Conservation (phyloP, 2,113 vertebrate genomes). For the Pangasianodon hypophthalmus region DNA sequence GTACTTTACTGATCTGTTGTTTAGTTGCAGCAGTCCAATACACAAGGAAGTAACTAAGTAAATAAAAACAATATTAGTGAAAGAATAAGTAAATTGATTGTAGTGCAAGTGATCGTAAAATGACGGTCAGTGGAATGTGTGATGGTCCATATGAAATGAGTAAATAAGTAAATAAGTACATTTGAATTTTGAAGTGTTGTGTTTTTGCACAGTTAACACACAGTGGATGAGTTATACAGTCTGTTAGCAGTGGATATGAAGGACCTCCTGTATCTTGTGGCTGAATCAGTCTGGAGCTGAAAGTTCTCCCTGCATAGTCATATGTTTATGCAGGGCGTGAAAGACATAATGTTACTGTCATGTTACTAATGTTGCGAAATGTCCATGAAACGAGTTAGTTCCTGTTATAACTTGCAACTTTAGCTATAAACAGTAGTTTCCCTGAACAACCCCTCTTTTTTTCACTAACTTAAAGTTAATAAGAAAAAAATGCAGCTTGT, state of each 20-base stretch:
- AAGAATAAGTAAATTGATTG: not conserved
- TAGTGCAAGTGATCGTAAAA: not conserved
- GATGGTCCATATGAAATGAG: not conserved
- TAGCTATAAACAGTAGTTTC: not conserved
- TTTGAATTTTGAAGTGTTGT: not conserved
- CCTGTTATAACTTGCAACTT: not conserved
- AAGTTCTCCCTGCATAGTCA: not conserved
- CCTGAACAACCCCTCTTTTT: not conserved
- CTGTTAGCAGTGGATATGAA: not conserved
- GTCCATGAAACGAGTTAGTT: not conserved
- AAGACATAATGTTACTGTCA: not conserved
- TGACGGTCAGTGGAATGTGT: not conserved
- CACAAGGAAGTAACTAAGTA: not conserved
- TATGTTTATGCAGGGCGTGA: not conserved
- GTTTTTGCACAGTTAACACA: not conserved
- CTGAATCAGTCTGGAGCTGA: not conserved
- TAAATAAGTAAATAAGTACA: not conserved
- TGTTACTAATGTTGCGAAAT: not conserved
- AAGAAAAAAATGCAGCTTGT: slow-evolving; percentile 1
- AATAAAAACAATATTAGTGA: not conserved
- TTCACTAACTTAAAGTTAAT: not conserved
- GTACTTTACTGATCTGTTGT: not conserved
- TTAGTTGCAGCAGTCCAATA: not conserved
- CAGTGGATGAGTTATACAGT: not conserved
- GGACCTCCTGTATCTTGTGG: not conserved